Base-by-base conservation (phyloP, 1,140 invertebrate species). In the Rhopalosiphum padi region DNA sequence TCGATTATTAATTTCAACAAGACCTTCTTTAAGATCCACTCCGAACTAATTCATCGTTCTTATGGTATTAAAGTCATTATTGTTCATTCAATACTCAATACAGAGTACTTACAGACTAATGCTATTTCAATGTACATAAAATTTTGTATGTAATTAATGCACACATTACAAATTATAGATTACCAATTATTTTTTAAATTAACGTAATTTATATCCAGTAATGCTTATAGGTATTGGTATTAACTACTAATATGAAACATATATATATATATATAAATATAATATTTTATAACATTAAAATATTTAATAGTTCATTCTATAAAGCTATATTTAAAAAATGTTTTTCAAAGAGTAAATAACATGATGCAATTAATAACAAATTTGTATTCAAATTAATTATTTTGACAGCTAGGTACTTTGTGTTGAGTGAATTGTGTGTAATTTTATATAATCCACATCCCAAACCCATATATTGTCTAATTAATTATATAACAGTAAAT, bases 351-450 rank as follows among this genome's bases (percentile, higher is more conserved):
- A 68, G 30, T n/a, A 68, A n/a, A 68, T n/a, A n/a, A 68, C n/a
- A 68, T n/a, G 3, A 68, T 68, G 30, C 30, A 68, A n/a, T n/a
- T 68, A 68, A 68, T n/a, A 68, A 18, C 60, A 60, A 8, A 77
- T 77, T 77, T 77, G n/a, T n/a, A 77, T 77, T n/a, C n/a, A n/a
- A 77, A 77, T 77, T 77, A 77, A 77, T 77, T 77, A 77, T 35
- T 77, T 77, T 77, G 60, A 77, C 60, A 77, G 60, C 15, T 77
- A 35, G 15, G 60, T 77, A 77, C 4, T 77, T n/a, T 77, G n/a
- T 77, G 60, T 77, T 77, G 30, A 77, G 60, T 77, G 30, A 35
- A n/a, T n/a, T 30, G 30, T 77, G 60, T 77, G 30, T 77, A 77
- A 77, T 77, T n/a, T 6, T 77, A 77, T 77, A 11, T 77, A 77